Evolutionary conservation across 2,797 vertebrate genomes (phyloP).

Genomic region (Hydrolagus colliei): DNA sequence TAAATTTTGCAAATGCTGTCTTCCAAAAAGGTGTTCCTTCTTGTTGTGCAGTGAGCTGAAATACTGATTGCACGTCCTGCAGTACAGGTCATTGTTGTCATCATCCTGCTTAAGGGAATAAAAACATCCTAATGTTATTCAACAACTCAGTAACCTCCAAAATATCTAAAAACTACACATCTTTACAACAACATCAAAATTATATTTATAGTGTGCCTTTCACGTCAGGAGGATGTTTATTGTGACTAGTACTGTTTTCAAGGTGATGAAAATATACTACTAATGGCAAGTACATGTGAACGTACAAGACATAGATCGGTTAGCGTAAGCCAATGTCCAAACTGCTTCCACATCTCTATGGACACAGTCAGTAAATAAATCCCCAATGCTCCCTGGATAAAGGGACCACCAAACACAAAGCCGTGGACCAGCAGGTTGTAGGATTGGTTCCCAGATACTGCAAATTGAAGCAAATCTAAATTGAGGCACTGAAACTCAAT

Average conservation of each 20-base stretch:
- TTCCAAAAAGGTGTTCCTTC: slow-evolving; percentile 38
- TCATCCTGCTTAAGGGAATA: slow-evolving; percentile 31
- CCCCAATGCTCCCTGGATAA: too few species aligned
- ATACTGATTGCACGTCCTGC: slow-evolving; percentile 36
- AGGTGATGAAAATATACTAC: neutral
- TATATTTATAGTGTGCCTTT: too few species aligned
- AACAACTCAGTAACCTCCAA: neutral
- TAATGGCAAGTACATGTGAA: too few species aligned
- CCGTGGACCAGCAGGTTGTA: too few species aligned
- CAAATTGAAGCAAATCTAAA: too few species aligned
- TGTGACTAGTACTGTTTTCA: neutral
- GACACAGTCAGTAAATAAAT: slow-evolving; percentile 1
- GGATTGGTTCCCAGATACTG: too few species aligned
- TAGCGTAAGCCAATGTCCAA: neutral
- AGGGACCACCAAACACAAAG: too few species aligned
- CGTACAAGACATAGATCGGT: too few species aligned
- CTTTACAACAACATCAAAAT: neutral
- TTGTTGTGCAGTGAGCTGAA: slow-evolving; percentile 37
- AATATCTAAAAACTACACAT: neutral
- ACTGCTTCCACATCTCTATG: neutral
- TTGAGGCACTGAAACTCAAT: too few species aligned
- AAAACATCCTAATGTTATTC: slow-evolving; percentile 17
- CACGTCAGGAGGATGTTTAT: neutral
- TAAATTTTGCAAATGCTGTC: slow-evolving; percentile 37
- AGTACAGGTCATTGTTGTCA: slow-evolving; percentile 32